Conservation (phyloP, 2,797 vertebrate genomes). For the Hyperoplus lanceolatus region DNA sequence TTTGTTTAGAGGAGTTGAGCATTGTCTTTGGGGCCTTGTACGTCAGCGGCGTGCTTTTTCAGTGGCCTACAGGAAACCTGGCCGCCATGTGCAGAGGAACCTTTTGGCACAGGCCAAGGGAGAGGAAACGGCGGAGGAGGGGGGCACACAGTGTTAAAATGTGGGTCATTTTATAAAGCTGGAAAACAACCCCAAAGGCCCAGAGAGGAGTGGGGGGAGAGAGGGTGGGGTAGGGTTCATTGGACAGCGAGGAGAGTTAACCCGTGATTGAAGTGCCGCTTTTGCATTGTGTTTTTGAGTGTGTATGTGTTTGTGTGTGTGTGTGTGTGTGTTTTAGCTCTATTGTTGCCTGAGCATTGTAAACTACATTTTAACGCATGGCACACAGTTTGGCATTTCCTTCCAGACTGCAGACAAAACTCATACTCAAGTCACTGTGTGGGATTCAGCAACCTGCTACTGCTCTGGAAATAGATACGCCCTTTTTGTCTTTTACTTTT, state of each 20-base stretch:
- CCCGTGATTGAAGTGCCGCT: constrained; percentile 73
- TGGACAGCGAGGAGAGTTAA: constrained; percentile 52
- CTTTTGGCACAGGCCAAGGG: constrained; percentile 87
- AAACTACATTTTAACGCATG: constrained; percentile 65
- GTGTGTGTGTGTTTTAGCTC: constrained; percentile 65
- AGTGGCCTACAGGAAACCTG: constrained; percentile 86
- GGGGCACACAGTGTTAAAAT: constrained; percentile 72
- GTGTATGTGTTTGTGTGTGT: constrained; percentile 43
- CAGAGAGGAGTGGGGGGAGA: constrained; percentile 24
- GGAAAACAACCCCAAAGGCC: constrained; percentile 80
- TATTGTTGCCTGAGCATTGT: constrained; percentile 64
- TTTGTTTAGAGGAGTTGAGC: constrained; percentile 84
- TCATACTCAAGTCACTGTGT: constrained; percentile 29
- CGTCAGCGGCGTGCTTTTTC: constrained; percentile 85
- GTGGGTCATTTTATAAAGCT: constrained; percentile 83
- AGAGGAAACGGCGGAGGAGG: constrained; percentile 83
- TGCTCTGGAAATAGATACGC: neutral
- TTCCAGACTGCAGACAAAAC: constrained; percentile 45
- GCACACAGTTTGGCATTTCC: constrained; percentile 73
- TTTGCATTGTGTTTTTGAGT: constrained; percentile 64
- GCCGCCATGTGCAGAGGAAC: constrained; percentile 88
- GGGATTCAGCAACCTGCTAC: constrained; percentile 30
- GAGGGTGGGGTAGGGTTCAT: constrained; percentile 46
- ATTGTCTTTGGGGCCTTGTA: constrained; percentile 83
- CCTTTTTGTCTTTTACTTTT: neutral